These are phyloP conservation scores for Pimephales promelas DNA, from an alignment of 2,113 vertebrate genomes.

Conservation along the genomic window DNA sequence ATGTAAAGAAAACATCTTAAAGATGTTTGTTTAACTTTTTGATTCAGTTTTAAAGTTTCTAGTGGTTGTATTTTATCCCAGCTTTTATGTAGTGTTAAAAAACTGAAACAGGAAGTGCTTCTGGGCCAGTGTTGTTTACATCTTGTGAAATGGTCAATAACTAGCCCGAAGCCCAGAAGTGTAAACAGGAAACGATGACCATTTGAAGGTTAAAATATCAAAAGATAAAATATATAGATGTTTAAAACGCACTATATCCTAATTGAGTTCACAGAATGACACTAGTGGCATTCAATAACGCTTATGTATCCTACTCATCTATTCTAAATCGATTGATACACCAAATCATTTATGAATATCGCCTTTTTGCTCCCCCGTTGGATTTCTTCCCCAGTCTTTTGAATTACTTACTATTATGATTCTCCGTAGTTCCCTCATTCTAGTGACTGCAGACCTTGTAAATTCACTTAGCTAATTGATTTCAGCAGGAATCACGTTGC, in stretches of 20 bases:
- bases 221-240: background rate
- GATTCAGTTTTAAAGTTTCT: too few species aligned
- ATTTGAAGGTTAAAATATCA: too few species aligned
- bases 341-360: background rate
- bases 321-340: background rate
- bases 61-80: too few species aligned
- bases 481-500: constrained; percentile 77
- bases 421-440: constrained; percentile 28
- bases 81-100: too few species aligned
- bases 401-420: constrained; percentile 13
- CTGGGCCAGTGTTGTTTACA: too few species aligned
- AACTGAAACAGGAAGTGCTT: too few species aligned
- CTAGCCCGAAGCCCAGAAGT: too few species aligned
- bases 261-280: background rate
- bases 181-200: too few species aligned
- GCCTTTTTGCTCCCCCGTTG: background rate
- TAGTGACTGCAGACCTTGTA: constrained; percentile 55
- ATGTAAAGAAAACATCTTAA: too few species aligned
- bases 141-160: too few species aligned
- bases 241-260: background rate
- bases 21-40: too few species aligned
- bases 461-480: constrained; percentile 81
- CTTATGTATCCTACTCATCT: background rate
- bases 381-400: too few species aligned
- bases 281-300: background rate